These are phyloP conservation scores for Percina caprodes DNA, from an alignment of 2,113 vertebrate species.

Conservation along the genomic window DNA sequence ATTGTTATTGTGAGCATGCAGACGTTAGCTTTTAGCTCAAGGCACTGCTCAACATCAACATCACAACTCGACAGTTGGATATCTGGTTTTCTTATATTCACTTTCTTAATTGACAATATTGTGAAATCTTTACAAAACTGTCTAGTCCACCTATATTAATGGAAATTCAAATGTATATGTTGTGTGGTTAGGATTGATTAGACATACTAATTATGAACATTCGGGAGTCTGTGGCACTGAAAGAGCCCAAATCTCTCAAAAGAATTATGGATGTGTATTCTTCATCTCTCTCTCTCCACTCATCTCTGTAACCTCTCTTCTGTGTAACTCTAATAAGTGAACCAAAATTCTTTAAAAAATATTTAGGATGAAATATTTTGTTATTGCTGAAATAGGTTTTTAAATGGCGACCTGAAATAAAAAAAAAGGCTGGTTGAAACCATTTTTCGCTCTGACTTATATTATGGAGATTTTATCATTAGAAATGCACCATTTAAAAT, in stretches of 20 bases:
- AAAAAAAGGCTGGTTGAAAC: not conserved
- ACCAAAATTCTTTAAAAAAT: not conserved
- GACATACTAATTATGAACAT: not conserved
- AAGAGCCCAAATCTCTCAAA: not conserved
- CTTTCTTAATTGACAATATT: not conserved
- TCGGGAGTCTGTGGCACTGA: not conserved
- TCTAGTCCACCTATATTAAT: no score
- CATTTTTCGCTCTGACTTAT: not conserved
- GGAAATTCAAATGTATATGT: not conserved
- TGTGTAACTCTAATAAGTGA: no score
- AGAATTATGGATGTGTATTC: not conserved
- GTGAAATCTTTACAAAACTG: conserved; percentile 1
- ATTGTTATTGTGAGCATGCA: no score
- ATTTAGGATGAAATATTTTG: not conserved
- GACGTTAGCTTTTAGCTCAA: no score
- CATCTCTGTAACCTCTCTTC: not conserved
- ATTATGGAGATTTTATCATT: not conserved
- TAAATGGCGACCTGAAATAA: not conserved
- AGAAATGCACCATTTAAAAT: conserved; percentile 9
- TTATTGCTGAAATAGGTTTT: not conserved
- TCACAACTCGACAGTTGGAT: not conserved
- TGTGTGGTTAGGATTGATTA: not conserved
- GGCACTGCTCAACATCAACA: not conserved
- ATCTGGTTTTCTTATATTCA: no score
- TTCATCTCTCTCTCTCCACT: not conserved